Evolutionary conservation across 2,113 vertebrate species (phyloP), one percentile per base, ranked within the genome.

Genomic region (Anseranas semipalmata): DNA sequence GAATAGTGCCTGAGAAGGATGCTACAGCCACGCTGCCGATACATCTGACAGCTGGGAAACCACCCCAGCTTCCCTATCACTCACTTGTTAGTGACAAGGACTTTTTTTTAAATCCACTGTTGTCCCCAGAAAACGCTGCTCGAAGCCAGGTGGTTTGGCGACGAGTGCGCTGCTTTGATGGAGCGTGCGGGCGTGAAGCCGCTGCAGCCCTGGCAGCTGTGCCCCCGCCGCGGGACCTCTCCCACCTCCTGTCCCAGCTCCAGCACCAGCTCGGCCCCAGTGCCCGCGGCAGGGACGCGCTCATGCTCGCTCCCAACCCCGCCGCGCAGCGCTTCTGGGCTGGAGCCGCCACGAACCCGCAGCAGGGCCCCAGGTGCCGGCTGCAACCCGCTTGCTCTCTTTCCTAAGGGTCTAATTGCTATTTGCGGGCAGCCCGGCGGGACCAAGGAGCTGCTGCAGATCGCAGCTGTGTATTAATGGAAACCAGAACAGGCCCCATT

Each of bases 1-100:
- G 94, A 95, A 81, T 59, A 48, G 17, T 55, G 84, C 96, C 89
- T 67, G 37, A 81, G 68, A 81, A 74, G 86, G 82, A 78, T n/a
- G 52, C 86, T 89, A 30, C 39, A 50, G 33, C 52, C 52, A 21
- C 0, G 1, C 39, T 78, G 84, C 67, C 73, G 50, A 6, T 39
- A 48, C 39, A 81, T 30, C 16, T 30, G 28, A 65, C 67, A 77
- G 88, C 58, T 86, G 76, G 56, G 45, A 76, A 79, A 81, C 55
- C 65, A 46, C 56, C n/a, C 12, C 0, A 0, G 22, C 21, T 4
- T 68, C 56, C 68, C 56, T 45, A 77, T 59, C 56, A 8, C 71
- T 76, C 58, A 33, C 28, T 5, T 50, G 39, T 37, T 8, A 74
- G 37, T 4, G 30, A 27, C 32, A 73, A 35, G 3, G 35, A 17